A percentile compares a stretch with the other conserved stretches of the same genome.
Conservation (phyloP, 2,113 vertebrate species). For the Ranitomeya imitator region DNA sequence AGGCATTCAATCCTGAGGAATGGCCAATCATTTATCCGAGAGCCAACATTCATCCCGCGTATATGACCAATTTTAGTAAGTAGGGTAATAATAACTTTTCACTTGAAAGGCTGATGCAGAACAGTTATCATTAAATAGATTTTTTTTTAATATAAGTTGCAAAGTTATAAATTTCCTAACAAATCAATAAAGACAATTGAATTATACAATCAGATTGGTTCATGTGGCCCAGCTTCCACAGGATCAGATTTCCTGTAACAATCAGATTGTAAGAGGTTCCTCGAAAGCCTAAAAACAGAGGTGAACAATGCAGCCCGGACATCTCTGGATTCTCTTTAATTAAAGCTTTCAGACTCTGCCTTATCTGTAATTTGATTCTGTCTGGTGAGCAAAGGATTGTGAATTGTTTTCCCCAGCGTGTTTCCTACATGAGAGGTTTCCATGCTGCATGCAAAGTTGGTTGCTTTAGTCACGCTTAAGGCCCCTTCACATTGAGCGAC, state of each 20-base stretch:
- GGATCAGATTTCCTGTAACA: slow-evolving; percentile 1
- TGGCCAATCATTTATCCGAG: no score
- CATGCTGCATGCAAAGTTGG: not conserved
- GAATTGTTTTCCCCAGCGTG: not conserved
- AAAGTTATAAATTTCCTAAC: not conserved
- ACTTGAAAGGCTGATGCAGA: not conserved
- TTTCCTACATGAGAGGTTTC: not conserved
- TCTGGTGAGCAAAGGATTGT: slow-evolving; percentile 19
- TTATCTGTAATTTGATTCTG: slow-evolving; percentile 50
- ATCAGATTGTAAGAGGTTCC: not conserved
- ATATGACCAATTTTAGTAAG: not conserved
- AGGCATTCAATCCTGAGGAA: no score
- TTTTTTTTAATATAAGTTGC: not conserved
- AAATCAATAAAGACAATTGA: not conserved
- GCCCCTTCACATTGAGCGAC: no score
- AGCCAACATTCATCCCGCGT: no score
- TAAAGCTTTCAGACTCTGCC: slow-evolving; percentile 37
- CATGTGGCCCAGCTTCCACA: not conserved
- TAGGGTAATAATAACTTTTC: not conserved
- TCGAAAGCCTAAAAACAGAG: slow-evolving; percentile 12
- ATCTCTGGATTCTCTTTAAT: slow-evolving; percentile 6
- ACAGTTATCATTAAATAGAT: not conserved
- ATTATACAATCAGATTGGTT: not conserved
- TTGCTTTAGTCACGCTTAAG: slow-evolving; percentile 3
- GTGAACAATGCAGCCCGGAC: not conserved